Percentiles rank a stretch among this genome's conserved stretches.
Evolutionary conservation across 2,113 vertebrate species (phyloP).

Genomic region (Salvelinus namaycush): DNA sequence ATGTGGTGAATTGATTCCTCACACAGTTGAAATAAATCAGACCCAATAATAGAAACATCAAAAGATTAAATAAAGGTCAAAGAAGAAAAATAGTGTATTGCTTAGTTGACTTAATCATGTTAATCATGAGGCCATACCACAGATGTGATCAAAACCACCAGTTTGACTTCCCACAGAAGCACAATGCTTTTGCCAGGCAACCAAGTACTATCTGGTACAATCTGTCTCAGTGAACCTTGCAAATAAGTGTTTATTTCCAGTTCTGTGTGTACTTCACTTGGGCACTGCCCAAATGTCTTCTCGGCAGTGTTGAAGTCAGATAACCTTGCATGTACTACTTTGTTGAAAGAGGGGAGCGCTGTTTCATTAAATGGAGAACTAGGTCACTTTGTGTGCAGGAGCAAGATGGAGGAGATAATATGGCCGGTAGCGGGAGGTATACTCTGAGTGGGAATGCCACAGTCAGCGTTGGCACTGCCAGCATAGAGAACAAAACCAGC

Average conservation of each 20-base stretch:
- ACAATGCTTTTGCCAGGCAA: neutral
- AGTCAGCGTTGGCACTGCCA: constrained; percentile 23
- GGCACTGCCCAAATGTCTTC: constrained; percentile 9
- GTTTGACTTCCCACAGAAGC: neutral
- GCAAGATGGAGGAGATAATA: constrained; percentile 40
- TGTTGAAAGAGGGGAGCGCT: constrained; percentile 25
- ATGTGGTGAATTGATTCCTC: constrained; percentile 34
- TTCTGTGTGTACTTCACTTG: constrained; percentile 2
- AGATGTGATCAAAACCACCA: neutral
- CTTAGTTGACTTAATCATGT: neutral
- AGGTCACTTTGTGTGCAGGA: constrained; percentile 52
- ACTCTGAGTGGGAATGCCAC: constrained; percentile 19
- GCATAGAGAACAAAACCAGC: neutral
- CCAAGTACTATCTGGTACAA: neutral
- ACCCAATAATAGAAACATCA: neutral
- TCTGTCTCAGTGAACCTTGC: neutral
- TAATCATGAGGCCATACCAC: neutral
- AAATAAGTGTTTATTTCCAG: no score
- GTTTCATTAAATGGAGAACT: constrained; percentile 57
- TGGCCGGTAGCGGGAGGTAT: constrained; percentile 22
- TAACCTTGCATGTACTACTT: constrained; percentile 47
- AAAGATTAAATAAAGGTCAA: neutral
- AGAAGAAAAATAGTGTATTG: neutral
- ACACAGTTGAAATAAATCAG: constrained; percentile 12
- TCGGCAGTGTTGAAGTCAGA: constrained; percentile 41